Evolutionary conservation across 2,888 invertebrate species (phyloP), one percentile per base, ranked within the genome.

Genomic region (Caenorhabditis sinica): DNA sequence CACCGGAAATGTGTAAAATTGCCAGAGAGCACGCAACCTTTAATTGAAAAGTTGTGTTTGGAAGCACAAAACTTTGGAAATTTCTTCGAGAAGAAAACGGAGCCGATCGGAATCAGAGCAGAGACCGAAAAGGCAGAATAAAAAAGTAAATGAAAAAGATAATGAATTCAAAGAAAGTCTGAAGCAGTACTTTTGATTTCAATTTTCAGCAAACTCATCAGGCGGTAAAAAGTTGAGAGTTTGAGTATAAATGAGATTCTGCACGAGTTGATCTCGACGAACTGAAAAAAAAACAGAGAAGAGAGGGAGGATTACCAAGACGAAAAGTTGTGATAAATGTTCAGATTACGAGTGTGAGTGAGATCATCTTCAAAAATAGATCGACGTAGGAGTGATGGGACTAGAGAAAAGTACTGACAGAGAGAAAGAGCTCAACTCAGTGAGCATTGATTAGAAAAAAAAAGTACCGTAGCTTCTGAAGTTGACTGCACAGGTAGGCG

Each of bases 1-100:
- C 69, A 69, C 69, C 56, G 53, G 56, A 69, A 69, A 69, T 69
- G 56, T 69, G 69, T 68, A 69, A 69, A 69, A 69, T 56, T 56
- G 69, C n/a, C 69, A 53, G 56, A 69, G 69, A 56, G 56, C 69
- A 69, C 53, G 69, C 51, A 56, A 69, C 69, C 56, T 69, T 69
- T 69, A 69, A 69, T 69, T 69, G 69, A 69, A 69, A 56, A 56
- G 53, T 56, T 69, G 53, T 56, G 56, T 69, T 43, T 56, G 36
- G 40, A 56, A 6, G 49, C 40, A 40, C 40, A 53, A 53, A 13
- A 36, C n/a, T 28, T 61, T 45, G 20, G 60, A 60, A 68, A 45
- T 45, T 65, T 43, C 23, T 25, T 43, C 11, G n/a, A 13, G 17
- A n/a, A 66, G 36, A 33, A 36, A 36, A 68, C 8, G 20, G 60